phyloP scores from a whole-genome alignment of 1,140 invertebrate species.

The Leptopilina clavipes region DNA sequence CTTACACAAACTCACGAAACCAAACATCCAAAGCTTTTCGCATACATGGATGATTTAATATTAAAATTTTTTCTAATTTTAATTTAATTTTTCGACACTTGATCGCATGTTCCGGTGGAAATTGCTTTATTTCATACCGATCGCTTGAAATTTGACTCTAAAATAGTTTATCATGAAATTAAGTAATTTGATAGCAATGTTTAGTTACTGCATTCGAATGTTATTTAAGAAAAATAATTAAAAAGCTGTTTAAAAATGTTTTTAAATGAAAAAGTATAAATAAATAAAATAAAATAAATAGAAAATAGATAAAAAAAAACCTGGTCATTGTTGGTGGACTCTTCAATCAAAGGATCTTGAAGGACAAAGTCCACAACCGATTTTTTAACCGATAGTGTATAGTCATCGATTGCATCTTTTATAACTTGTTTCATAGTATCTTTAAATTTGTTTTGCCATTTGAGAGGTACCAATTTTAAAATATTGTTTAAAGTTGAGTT shows the following conservation, averaged over 20 bases:
- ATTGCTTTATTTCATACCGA: conserved; percentile 54
- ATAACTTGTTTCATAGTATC: conserved; percentile 76
- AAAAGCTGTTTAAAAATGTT: too few species aligned
- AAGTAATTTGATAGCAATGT: too few species aligned
- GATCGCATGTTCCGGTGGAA: conserved; percentile 44
- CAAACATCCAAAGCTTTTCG: conserved; percentile 87
- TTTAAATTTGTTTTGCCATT: conserved; percentile 77
- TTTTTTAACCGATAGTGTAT: conserved; percentile 90
- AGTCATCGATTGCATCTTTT: conserved; percentile 84
- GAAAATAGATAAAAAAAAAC: too few species aligned
- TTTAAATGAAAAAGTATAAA: conserved; percentile 4
- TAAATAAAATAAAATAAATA: conserved; percentile 24
- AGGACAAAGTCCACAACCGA: conserved; percentile 92
- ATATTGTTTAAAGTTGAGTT: conserved; percentile 76
- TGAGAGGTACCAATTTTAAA: conserved; percentile 67
- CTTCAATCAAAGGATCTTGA: conserved; percentile 78
- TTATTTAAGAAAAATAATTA: too few species aligned
- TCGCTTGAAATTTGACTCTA: conserved; percentile 53
- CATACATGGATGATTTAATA: conserved; percentile 89
- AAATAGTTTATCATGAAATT: conserved; percentile 29
- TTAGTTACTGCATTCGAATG: too few species aligned
- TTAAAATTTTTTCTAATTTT: conserved; percentile 79
- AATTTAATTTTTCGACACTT: conserved; percentile 55
- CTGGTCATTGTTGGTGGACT: conserved; percentile 39
- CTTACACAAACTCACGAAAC: conserved; percentile 84